Evolutionary conservation across 2,113 vertebrate genomes (phyloP), one percentile per base, ranked within the genome.

Genomic region (Callionymus lyra): DNA sequence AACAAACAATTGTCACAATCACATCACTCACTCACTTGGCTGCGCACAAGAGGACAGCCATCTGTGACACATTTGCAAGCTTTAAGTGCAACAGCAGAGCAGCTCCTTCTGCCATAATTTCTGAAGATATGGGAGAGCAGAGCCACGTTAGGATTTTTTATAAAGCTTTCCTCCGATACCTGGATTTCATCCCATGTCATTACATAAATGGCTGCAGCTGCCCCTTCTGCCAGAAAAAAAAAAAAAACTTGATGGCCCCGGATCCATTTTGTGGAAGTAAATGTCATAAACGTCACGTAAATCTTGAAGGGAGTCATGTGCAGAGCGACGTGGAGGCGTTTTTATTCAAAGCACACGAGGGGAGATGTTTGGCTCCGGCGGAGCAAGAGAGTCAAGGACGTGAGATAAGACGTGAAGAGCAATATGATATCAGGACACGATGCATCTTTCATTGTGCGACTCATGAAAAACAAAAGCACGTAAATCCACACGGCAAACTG

Each of bases 171-270:
- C 67, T 75, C 63, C 67, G 66, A 73, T 71, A 63, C 71, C 64
- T 81, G 78, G 76, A 80, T 72, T 68, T 76, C 52, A 53, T 81
- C 78, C 76, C 66, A 70, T 55, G 56, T 75, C 70, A 81, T 82
- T 78, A 77, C 69, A 69, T 59, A 73, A 79, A 83, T 81, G 66
- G 74, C 32, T 49, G 52, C 37, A 44, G 57, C 44, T 12, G 60
- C 58, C 35, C 50, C 50, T 13, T 49, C 53, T 64, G 72, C 72
- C 78, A 80, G 60, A 70, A 59, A 50, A n/a, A n/a, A n/a, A n/a
- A n/a, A n/a, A n/a, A n/a, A n/a, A n/a, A 34, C 38, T 39, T 42
- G 37, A 12, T 2, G 39, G 51, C 58, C 56, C 53, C 38, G 44
- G 42, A 58, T 54, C 61, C 39, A 33, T 38, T 56, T 53, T 64